A percentile compares a stretch with the other conserved stretches of the same genome.
Evolutionary conservation across 1,140 invertebrate genomes (phyloP).

Genomic region (Zaprionus africanus): DNA sequence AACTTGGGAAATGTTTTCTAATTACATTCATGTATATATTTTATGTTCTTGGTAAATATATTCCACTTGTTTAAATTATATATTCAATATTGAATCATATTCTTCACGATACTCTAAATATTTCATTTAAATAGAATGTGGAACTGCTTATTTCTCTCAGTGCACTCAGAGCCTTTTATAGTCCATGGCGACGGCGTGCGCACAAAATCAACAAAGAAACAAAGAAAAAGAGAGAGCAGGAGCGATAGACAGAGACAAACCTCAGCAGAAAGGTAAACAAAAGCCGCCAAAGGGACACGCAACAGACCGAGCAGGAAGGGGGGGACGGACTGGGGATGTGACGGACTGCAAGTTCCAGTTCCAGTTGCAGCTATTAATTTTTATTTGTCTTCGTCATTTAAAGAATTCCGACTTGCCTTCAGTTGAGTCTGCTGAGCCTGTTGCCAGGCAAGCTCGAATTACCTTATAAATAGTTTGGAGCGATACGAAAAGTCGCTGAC

Average conservation of each 20-base stretch:
- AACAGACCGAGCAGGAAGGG: constrained; percentile 14
- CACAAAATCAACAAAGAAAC: constrained; percentile 72
- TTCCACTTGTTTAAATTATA: no score
- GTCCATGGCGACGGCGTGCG: constrained; percentile 45
- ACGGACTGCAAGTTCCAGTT: constrained; percentile 13
- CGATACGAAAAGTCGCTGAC: constrained; percentile 58
- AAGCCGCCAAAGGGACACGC: constrained; percentile 68
- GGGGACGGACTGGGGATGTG: background rate
- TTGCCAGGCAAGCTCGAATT: constrained; percentile 69
- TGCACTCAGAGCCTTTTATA: constrained; percentile 32
- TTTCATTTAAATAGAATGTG: no score
- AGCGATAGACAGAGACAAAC: constrained; percentile 38
- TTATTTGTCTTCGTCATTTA: constrained; percentile 75
- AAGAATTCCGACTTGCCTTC: constrained; percentile 46
- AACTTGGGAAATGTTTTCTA: no score
- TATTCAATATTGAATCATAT: no score
- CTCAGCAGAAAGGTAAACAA: constrained; percentile 72
- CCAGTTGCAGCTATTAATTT: constrained; percentile 66
- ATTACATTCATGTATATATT: no score
- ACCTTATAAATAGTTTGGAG: constrained; percentile 75
- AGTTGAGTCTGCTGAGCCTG: constrained; percentile 26
- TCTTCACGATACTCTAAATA: no score
- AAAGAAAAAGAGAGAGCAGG: background rate
- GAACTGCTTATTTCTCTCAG: constrained; percentile 12
- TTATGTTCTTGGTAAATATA: no score